Conservation (phyloP, 2,797 vertebrate genomes). For the Lepilemur ruficaudatus region DNA sequence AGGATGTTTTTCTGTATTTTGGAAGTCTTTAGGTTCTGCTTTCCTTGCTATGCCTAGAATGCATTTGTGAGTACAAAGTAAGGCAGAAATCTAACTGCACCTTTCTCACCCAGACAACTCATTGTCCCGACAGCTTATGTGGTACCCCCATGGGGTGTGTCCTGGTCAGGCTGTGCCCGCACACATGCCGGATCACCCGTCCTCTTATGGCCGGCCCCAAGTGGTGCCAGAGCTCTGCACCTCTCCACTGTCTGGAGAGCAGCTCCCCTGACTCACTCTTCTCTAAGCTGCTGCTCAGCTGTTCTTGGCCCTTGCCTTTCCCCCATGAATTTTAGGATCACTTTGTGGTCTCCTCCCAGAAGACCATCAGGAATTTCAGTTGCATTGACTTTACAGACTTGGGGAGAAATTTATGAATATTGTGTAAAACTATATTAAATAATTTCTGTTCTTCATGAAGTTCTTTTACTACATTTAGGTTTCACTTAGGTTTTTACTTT, state of each 20-base stretch:
- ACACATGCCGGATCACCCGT: fast-evolving
- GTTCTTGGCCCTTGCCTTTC: background rate
- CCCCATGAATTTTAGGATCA: background rate
- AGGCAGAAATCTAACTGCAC: background rate
- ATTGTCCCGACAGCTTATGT: fast-evolving
- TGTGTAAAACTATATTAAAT: too few relatives aligned
- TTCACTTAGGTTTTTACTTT: too few relatives aligned
- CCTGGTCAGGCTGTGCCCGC: too few relatives aligned
- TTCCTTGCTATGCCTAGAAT: background rate
- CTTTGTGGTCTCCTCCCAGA: background rate
- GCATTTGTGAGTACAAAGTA: background rate
- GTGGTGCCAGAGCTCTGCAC: background rate
- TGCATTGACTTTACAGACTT: background rate
- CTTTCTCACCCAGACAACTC: fast-evolving
- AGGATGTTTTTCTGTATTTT: too few relatives aligned
- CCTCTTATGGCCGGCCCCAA: too few relatives aligned
- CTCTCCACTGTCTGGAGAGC: background rate
- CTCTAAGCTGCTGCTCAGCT: background rate
- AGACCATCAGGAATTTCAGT: background rate
- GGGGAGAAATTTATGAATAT: background rate
- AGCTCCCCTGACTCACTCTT: background rate
- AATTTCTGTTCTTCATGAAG: background rate
- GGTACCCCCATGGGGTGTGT: too few relatives aligned
- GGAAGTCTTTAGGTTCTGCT: background rate
- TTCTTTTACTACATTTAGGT: background rate